Percentiles rank a stretch among this genome's conserved stretches.
Conservation (phyloP, 2,888 invertebrate genomes). For the Zygogramma bicolorata region DNA sequence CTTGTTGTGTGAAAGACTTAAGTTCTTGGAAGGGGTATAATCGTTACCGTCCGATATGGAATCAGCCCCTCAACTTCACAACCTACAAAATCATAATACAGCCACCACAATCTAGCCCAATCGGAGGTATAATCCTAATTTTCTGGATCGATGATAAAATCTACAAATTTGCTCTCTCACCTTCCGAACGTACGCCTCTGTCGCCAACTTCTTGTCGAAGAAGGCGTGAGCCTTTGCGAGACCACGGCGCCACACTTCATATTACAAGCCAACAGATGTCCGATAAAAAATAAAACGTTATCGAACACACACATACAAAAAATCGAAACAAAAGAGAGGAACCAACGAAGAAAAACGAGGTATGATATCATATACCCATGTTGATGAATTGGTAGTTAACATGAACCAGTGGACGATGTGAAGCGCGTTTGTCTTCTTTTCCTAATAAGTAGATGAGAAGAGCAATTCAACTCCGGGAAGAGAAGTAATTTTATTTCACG, state of each 20-base stretch:
- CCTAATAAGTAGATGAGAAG: neutral
- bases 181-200: no score
- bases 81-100: no score
- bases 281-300: conserved; percentile 10
- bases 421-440: neutral
- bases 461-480: neutral
- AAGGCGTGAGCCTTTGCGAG: neutral
- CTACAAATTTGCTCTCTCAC: no score
- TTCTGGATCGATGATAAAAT: no score
- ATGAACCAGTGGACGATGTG: neutral
- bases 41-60: no score
- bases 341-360: neutral
- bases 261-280: conserved; percentile 9
- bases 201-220: neutral
- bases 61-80: no score
- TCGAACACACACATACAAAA: conserved; percentile 9
- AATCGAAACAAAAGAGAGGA: neutral
- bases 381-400: neutral
- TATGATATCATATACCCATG: conserved; percentile 1
- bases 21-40: no score
- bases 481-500: no score
- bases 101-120: no score
- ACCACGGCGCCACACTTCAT: conserved; percentile 7
- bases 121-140: no score
- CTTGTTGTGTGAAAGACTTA: no score